These are phyloP conservation scores for Ceyx margarethae DNA, from an alignment of 2,113 vertebrate genomes.

Conservation along the genomic window DNA sequence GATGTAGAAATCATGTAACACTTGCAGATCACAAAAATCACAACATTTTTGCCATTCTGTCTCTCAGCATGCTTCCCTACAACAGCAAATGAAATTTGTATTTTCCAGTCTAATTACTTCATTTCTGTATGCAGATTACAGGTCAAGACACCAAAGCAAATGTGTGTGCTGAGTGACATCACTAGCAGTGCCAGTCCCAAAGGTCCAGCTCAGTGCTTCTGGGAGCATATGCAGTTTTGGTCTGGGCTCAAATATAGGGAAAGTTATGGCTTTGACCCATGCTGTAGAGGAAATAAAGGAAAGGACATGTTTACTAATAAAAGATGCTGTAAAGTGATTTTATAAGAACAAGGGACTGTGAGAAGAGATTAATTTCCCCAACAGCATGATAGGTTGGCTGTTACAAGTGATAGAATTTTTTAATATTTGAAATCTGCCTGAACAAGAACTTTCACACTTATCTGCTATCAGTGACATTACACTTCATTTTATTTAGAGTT, in stretches of 20 bases:
- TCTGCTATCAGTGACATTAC: not conserved
- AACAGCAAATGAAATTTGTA: not conserved
- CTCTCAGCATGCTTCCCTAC: not conserved
- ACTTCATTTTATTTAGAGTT: not conserved
- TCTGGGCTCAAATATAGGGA: not conserved
- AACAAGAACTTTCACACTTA: not conserved
- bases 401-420: not conserved
- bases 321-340: not conserved
- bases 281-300: not conserved
- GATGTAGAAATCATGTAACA: not conserved
- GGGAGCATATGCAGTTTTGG: not conserved
- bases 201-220: not conserved
- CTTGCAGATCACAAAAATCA: not conserved
- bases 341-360: not conserved
- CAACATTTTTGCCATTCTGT: not conserved
- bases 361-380: not conserved
- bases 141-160: not conserved
- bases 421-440: not conserved
- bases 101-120: not conserved
- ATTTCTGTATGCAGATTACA: not conserved
- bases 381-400: not conserved
- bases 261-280: not conserved
- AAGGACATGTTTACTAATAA: not conserved
- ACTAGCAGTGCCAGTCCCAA: not conserved
- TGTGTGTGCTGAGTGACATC: not conserved